phyloP scores from a whole-genome alignment of 2,113 vertebrate species.

The Nettapus auritus region DNA sequence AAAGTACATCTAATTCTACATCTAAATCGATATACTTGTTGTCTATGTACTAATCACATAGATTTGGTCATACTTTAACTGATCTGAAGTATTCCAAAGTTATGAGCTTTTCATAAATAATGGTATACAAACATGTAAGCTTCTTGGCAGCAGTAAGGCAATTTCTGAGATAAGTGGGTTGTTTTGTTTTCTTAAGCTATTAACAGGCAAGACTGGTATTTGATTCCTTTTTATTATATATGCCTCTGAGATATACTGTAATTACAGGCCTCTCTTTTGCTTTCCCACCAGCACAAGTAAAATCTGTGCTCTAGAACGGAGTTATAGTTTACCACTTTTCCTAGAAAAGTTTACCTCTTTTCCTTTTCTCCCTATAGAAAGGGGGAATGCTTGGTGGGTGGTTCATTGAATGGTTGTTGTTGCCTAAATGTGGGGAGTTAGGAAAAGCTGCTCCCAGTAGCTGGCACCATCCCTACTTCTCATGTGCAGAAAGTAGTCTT shows the following conservation, averaged over 20 bases:
- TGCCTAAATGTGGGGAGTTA: not conserved
- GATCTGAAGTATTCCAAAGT: not conserved
- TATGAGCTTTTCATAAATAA: not conserved
- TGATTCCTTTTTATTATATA: not conserved
- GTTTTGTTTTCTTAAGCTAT: not conserved
- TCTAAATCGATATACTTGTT: not conserved
- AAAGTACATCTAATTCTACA: not conserved
- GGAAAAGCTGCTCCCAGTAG: not conserved
- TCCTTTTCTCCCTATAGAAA: not conserved
- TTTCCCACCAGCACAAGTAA: not conserved
- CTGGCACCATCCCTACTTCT: not conserved
- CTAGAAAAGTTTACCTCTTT: not conserved
- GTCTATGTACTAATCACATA: not conserved
- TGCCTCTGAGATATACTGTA: not conserved
- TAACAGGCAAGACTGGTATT: not conserved
- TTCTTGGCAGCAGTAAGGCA: not conserved
- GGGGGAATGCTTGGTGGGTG: not conserved
- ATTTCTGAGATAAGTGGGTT: not conserved
- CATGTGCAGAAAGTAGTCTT: not conserved
- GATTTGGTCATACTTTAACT: not conserved
- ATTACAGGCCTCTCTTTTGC: not conserved
- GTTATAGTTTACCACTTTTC: not conserved
- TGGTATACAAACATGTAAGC: not conserved
- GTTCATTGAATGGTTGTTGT: not conserved
- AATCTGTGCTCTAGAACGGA: not conserved